Percentiles rank a stretch among this genome's conserved stretches.
phyloP scores from a whole-genome alignment of 2,113 vertebrate genomes.

The Podocnemis expansa region DNA sequence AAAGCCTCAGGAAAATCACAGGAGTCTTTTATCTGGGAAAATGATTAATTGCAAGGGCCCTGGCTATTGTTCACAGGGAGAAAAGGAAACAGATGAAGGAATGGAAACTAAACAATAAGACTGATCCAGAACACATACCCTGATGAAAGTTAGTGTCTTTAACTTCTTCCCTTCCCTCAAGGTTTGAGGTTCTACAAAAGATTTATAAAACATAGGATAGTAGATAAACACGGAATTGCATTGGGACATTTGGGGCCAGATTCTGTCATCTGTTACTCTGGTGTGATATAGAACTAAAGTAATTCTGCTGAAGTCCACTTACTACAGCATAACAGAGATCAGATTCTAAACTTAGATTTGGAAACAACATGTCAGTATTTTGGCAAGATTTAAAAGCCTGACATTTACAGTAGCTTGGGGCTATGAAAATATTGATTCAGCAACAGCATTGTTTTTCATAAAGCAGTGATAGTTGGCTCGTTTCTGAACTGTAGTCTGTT shows the following conservation, averaged over 20 bases:
- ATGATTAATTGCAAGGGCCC: neutral
- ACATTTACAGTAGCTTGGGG: conserved; percentile 59
- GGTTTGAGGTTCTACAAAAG: neutral
- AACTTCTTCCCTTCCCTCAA: neutral
- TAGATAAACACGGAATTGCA: neutral
- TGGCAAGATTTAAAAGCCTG: conserved; percentile 46
- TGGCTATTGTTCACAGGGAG: neutral
- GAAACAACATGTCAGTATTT: conserved; percentile 47
- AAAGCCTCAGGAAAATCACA: neutral
- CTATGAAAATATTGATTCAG: conserved; percentile 68
- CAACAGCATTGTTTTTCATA: conserved; percentile 59
- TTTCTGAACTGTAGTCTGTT: conserved; percentile 37
- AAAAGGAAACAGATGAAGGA: neutral
- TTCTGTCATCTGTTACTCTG: conserved; percentile 2
- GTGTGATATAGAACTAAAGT: neutral
- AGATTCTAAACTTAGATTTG: conserved; percentile 38
- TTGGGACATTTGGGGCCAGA: neutral
- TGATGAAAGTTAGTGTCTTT: neutral
- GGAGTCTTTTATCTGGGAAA: neutral
- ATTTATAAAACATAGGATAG: neutral
- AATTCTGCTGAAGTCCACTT: conserved; percentile 6
- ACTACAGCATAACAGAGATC: neutral
- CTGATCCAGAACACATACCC: neutral
- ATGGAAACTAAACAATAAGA: neutral
- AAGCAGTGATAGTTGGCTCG: conserved; percentile 47